phyloP scores from a whole-genome alignment of 1,140 invertebrate genomes.

The Phocides pigmalion region DNA sequence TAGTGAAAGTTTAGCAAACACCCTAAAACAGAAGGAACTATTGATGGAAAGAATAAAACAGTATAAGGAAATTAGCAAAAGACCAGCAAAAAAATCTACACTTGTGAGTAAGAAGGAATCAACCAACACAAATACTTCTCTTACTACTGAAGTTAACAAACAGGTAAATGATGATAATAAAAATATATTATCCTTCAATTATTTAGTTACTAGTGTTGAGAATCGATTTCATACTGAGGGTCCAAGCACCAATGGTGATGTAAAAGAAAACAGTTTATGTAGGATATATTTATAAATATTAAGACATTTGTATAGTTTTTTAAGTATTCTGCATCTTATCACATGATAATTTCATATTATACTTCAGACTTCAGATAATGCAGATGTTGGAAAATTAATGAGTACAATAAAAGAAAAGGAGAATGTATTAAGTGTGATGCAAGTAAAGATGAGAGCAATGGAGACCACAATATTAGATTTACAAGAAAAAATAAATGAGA shows the following conservation, averaged over 20 bases:
- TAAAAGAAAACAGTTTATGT: too few species aligned
- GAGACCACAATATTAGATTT: conserved; percentile 88
- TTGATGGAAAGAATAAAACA: conserved; percentile 79
- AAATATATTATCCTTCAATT: neutral
- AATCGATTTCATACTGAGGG: too few species aligned
- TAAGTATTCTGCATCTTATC: too few species aligned
- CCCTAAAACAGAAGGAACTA: conserved; percentile 75
- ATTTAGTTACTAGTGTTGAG: too few species aligned
- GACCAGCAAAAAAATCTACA: conserved; percentile 58
- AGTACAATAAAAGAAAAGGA: conserved; percentile 75
- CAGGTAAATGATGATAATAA: conserved; percentile 48
- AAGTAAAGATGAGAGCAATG: conserved; percentile 85
- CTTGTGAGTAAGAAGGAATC: conserved; percentile 52
- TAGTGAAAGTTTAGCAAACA: conserved; percentile 79
- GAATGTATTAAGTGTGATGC: conserved; percentile 71
- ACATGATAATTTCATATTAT: neutral
- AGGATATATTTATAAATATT: too few species aligned
- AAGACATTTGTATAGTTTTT: too few species aligned
- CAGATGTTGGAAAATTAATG: conserved; percentile 57
- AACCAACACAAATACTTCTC: conserved; percentile 21
- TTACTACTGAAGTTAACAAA: conserved; percentile 48
- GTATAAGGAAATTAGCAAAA: conserved; percentile 78
- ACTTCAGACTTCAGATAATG: conserved; percentile 50
- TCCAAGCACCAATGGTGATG: too few species aligned
- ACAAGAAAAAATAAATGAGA: conserved; percentile 92